Evolutionary conservation across 2,113 vertebrate species (phyloP).

Genomic region (Ivindomyrus marchei): DNA sequence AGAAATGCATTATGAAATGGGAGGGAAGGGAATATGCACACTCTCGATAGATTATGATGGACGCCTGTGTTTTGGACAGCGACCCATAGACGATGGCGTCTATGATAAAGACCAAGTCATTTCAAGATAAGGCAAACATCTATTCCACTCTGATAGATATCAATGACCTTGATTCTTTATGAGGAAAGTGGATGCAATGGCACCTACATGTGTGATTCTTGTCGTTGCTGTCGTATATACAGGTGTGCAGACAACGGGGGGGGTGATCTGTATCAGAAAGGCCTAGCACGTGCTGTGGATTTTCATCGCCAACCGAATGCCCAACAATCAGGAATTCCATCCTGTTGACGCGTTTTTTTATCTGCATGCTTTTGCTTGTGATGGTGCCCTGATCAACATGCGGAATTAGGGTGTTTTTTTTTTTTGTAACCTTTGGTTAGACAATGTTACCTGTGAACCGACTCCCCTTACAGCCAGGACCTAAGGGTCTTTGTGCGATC

Average conservation of each 20-base stretch:
- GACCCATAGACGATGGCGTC: background rate
- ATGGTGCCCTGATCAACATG: background rate
- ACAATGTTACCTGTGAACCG: background rate
- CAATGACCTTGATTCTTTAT: background rate
- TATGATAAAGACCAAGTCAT: constrained; percentile 10
- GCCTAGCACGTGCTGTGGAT: background rate
- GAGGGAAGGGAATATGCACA: background rate
- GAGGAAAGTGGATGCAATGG: background rate
- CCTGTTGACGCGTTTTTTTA: background rate
- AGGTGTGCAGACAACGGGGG: background rate
- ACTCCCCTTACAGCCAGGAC: background rate
- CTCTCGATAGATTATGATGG: background rate
- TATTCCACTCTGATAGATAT: background rate
- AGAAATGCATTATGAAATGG: background rate
- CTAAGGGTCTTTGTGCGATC: background rate
- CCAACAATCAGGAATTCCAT: background rate
- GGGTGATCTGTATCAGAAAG: background rate
- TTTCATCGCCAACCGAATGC: background rate
- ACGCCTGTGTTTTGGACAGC: background rate
- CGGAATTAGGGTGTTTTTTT: background rate
- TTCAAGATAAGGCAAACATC: background rate
- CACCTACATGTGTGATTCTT: background rate
- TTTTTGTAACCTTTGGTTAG: background rate
- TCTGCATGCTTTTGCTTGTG: background rate
- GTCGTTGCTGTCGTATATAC: background rate